These are phyloP conservation scores for Tenthredo mesomela DNA, from an alignment of 2,888 invertebrate species.

Conservation along the genomic window DNA sequence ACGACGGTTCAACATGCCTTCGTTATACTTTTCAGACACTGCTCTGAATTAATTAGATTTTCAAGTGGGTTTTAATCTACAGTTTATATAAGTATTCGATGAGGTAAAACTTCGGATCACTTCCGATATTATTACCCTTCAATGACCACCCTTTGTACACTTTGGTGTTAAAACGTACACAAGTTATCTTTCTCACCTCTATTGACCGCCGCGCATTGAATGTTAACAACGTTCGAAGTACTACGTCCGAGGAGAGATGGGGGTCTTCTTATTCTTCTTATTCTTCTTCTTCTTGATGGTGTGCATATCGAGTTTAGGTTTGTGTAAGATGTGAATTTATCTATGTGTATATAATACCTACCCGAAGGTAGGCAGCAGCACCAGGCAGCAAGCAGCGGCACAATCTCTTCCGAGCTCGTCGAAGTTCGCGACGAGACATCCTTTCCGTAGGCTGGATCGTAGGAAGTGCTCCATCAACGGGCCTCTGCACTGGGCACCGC, in stretches of 20 bases:
- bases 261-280: background rate
- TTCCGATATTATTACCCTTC: background rate
- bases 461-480: slow-evolving; percentile 53
- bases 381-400: background rate
- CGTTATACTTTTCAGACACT: background rate
- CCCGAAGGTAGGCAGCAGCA: background rate
- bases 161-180: background rate
- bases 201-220: slow-evolving; percentile 16
- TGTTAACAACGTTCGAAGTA: slow-evolving; percentile 37
- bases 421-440: slow-evolving; percentile 29
- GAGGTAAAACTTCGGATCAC: background rate
- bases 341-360: background rate
- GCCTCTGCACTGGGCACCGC: slow-evolving; percentile 54
- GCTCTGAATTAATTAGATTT: background rate
- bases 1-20: slow-evolving; percentile 18
- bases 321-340: background rate
- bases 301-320: background rate
- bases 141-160: background rate
- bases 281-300: too few species aligned
- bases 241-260: background rate
- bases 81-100: background rate
- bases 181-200: slow-evolving; percentile 28
- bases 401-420: slow-evolving; percentile 4
- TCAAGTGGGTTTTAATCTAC: background rate
- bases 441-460: slow-evolving; percentile 50